phyloP scores from a whole-genome alignment of 2,797 vertebrate genomes.

The Schizopygopsis malacanthus region DNA sequence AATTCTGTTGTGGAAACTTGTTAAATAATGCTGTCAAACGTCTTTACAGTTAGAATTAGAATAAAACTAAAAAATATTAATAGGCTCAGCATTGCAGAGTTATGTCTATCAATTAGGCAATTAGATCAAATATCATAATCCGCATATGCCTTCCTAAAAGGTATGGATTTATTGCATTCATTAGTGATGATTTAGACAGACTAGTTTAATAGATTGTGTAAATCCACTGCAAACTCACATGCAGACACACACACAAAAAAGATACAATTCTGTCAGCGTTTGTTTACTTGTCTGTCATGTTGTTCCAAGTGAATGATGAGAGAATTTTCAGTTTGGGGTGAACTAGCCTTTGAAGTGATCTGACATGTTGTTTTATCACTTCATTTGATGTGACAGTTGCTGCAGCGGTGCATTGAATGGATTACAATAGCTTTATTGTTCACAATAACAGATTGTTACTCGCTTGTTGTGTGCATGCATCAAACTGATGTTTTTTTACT shows the following conservation, averaged over 20 bases:
- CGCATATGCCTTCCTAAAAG: not conserved
- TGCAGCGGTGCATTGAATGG: not conserved
- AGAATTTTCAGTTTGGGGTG: not conserved
- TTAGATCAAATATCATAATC: not conserved
- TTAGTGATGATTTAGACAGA: not conserved
- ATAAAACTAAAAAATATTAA: not conserved
- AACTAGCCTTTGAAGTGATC: not conserved
- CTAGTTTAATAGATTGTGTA: not conserved
- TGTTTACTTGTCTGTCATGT: not conserved
- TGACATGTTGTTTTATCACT: constrained; percentile 17
- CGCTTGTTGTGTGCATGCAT: not conserved
- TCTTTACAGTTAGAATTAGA: not conserved
- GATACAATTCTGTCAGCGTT: not conserved
- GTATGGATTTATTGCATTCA: not conserved
- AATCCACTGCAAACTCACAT: not conserved
- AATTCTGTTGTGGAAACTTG: constrained; percentile 92
- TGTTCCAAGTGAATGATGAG: not conserved
- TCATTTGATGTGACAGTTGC: constrained; percentile 1
- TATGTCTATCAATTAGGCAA: not conserved
- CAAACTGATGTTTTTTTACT: not conserved
- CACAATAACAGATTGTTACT: not conserved
- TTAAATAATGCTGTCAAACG: constrained; percentile 79
- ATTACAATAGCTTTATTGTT: constrained; percentile 21
- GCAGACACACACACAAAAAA: not conserved
- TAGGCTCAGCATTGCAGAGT: constrained; percentile 1